Evolutionary conservation across 2,888 invertebrate species (phyloP).

Genomic region (Acrocyrtus sp.): DNA sequence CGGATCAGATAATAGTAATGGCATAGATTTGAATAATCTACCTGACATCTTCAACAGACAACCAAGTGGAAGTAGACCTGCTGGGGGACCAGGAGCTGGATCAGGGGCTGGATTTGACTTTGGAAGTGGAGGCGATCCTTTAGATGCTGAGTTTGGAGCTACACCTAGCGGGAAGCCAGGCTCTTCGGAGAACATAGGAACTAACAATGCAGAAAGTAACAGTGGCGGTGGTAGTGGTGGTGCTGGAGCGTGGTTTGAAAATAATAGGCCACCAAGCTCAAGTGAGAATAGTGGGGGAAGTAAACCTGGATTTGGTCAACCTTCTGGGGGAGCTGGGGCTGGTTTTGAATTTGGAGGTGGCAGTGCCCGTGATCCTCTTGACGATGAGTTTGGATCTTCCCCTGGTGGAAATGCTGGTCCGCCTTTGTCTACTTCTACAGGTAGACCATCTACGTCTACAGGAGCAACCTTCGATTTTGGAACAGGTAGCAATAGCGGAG

Average conservation of each 20-base stretch:
- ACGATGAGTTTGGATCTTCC: constrained; percentile 19
- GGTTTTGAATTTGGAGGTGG: not conserved
- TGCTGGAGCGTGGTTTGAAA: not conserved
- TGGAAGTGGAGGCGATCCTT: not conserved
- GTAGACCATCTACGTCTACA: too few relatives aligned
- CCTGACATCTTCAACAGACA: constrained; percentile 5
- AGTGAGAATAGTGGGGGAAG: not conserved
- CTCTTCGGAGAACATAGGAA: not conserved
- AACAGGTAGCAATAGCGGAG: not conserved
- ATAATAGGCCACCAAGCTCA: not conserved
- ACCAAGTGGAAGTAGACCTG: not conserved
- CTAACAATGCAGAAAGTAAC: not conserved
- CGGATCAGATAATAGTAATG: not conserved
- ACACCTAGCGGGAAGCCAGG: not conserved
- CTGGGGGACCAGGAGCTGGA: not conserved
- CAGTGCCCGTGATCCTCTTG: constrained; percentile 12
- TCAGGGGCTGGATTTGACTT: not conserved
- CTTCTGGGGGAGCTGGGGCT: not conserved
- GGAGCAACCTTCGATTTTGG: not conserved
- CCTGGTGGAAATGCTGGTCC: not conserved
- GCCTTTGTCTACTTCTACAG: too few relatives aligned
- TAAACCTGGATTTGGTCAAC: not conserved
- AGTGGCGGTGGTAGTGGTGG: not conserved
- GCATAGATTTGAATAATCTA: not conserved
- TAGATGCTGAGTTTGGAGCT: constrained; percentile 9